Base-by-base conservation (phyloP, 1,140 invertebrate genomes). In the Theocolax elegans region DNA sequence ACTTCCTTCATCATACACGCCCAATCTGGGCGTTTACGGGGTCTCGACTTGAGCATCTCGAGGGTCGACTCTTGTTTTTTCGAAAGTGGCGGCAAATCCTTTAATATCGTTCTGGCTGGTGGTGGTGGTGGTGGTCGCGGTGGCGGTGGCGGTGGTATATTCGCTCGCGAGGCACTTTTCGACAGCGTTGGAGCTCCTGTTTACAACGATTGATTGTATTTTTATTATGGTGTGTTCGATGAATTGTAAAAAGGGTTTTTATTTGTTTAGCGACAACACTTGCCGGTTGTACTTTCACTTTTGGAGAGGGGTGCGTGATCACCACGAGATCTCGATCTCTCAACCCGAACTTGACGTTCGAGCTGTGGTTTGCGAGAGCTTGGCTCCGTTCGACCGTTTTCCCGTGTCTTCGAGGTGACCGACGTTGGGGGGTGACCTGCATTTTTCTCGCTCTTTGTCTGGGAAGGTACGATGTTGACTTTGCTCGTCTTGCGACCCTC, bases 1-100 rank as follows among this genome's bases (percentile, higher is more conserved):
- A 95, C 92, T 82, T 96, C 94, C 81, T 95, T 95, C 92, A 96
- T 94, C 91, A 96, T 92, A 68, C 91, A 89, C 15, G 90, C 92
- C 94, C 94, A 96, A 77, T 96, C 95, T 0, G 94, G 95, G 69
- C 94, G 87, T 79, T 88, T 91, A 75, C 94, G 88, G 2, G 94
- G 93, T 75, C 93, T 88, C 75, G 91, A 91, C 78, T 89, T 89
- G 44, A 92, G 82, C 72, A 87, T 80, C 51, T 90, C 92, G 58
- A 94, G 72, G 77, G 86, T 90, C 73, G 90, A 88, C 38, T 89
- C 74, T 74, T 91, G 89, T 9, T 80, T 78, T 0, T 87, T 79
- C 49, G 86, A 85, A 1, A 91, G 63, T 0, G 86, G 84, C 15
- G 80, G 73, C 53, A 87, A 72, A 76, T 89, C 77, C 81, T 86